These are phyloP conservation scores for Axinella damicornis DNA, from an alignment of 37 sponge, comb jelly and placozoan genomes.

Conservation along the genomic window DNA sequence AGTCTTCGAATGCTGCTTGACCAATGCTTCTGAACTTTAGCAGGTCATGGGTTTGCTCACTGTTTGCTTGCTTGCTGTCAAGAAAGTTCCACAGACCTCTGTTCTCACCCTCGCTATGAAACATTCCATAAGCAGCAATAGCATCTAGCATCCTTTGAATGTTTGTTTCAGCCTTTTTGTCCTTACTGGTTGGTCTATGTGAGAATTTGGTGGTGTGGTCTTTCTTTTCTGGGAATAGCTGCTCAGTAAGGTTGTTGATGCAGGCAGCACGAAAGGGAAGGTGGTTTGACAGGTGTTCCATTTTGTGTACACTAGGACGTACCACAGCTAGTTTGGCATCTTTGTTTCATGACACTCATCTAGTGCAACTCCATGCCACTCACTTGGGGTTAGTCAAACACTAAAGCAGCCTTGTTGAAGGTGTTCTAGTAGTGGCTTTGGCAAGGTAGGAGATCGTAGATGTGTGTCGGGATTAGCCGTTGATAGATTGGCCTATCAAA, in stretches of 20 bases:
- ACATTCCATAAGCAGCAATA: not conserved
- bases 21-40: not conserved
- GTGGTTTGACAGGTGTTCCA: not conserved
- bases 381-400: not conserved
- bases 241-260: not conserved
- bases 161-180: not conserved
- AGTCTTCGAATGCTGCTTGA: not conserved
- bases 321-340: constrained; percentile 11
- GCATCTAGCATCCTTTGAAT: not conserved
- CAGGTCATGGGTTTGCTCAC: constrained; percentile 7
- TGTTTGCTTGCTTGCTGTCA: not conserved
- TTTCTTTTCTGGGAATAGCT: not conserved
- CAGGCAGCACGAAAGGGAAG: not conserved
- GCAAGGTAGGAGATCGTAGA: not conserved
- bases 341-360: constrained; percentile 13
- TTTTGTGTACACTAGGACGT: not conserved
- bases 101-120: not conserved
- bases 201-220: not conserved
- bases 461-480: not conserved
- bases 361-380: not conserved
- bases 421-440: not conserved
- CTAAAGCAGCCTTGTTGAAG: not conserved
- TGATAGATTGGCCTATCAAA: constrained; percentile 9
- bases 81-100: not conserved
- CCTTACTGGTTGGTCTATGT: not conserved